Conservation (phyloP, 1,140 invertebrate genomes). For the Meloidogyne exigua region DNA sequence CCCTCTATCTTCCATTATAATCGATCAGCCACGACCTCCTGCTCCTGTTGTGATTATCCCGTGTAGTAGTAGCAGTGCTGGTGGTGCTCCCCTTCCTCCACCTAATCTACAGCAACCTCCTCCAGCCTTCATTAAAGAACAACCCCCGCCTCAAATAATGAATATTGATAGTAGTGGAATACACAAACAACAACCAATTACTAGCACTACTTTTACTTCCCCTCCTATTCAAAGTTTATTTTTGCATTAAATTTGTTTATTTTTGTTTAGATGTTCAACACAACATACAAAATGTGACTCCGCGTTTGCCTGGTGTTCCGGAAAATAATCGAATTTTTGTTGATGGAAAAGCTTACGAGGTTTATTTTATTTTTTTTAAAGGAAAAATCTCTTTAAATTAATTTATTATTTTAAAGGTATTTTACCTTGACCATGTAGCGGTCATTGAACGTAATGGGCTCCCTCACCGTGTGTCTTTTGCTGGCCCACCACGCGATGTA, state of each 20-base stretch:
- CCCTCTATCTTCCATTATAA: neutral
- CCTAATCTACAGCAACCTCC: neutral
- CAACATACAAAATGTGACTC: slow-evolving; percentile 51
- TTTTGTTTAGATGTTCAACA: slow-evolving; percentile 5
- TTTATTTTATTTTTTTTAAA: slow-evolving; percentile 27
- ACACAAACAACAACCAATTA: neutral
- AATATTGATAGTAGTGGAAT: neutral
- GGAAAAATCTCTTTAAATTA: neutral
- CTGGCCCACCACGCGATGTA: slow-evolving; percentile 48
- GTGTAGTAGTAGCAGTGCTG: too few species aligned
- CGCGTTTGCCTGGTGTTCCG: slow-evolving; percentile 50
- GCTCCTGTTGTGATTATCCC: too few species aligned
- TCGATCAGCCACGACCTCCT: neutral
- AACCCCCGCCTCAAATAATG: neutral
- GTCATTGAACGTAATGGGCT: slow-evolving; percentile 60
- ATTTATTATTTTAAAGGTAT: slow-evolving; percentile 44
- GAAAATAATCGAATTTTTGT: slow-evolving; percentile 63
- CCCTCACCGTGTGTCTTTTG: slow-evolving; percentile 53
- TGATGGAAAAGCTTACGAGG: slow-evolving; percentile 62
- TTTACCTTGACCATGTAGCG: slow-evolving; percentile 54
- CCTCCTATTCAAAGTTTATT: slow-evolving; percentile 11
- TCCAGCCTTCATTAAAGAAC: slow-evolving; percentile 10
- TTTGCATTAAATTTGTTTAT: neutral
- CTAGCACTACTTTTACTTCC: neutral
- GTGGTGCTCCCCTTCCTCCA: neutral